These are phyloP conservation scores for Leptatherina wallacei DNA, from an alignment of 2,797 vertebrate species.

Conservation along the genomic window DNA sequence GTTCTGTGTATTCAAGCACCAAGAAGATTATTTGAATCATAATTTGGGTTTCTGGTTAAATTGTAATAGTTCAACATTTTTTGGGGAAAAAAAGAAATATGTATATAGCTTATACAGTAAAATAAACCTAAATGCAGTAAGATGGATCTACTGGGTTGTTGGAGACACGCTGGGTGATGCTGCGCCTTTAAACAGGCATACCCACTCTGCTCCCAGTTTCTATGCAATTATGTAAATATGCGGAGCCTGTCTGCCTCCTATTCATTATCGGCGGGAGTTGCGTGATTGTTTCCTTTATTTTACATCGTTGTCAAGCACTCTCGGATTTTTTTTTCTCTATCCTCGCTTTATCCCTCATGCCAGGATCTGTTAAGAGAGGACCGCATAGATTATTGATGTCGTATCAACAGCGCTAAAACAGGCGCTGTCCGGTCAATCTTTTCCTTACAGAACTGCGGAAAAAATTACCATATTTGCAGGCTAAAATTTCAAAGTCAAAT, in stretches of 20 bases:
- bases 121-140: too few species aligned
- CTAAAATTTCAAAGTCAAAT: background rate
- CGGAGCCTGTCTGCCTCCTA: conserved; percentile 79
- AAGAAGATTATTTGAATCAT: background rate
- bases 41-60: background rate
- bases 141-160: background rate
- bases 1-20: background rate
- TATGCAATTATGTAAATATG: conserved; percentile 90
- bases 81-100: too few species aligned
- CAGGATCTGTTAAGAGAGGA: conserved; percentile 2
- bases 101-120: too few species aligned
- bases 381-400: conserved; percentile 5
- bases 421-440: conserved; percentile 1
- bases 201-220: conserved; percentile 77
- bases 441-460: conserved; percentile 7
- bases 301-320: conserved; percentile 51
- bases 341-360: conserved; percentile 17
- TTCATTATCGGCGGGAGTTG: conserved; percentile 82
- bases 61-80: background rate
- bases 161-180: conserved; percentile 53
- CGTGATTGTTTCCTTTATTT: conserved; percentile 82
- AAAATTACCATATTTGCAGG: background rate
- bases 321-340: conserved; percentile 8
- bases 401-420: conserved; percentile 13
- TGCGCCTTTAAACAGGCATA: conserved; percentile 82